phyloP scores from a whole-genome alignment of 2,113 vertebrate genomes.

The Mustela lutreola region DNA sequence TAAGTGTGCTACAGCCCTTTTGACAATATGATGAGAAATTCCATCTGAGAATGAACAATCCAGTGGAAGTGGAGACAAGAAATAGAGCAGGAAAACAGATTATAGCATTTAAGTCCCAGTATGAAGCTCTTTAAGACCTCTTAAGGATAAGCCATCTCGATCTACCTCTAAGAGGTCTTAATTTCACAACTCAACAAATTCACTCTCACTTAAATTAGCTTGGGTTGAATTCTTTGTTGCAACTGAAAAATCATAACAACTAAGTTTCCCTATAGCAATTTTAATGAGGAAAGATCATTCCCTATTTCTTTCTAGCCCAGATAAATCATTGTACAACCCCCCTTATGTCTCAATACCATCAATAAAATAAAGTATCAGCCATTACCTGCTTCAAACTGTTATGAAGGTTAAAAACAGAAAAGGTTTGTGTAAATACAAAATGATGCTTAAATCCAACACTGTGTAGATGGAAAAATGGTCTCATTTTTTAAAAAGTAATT shows the following conservation, averaged over 20 bases:
- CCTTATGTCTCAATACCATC: background rate
- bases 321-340: background rate
- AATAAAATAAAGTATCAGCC: slow-evolving; percentile 13
- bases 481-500: slow-evolving; percentile 23
- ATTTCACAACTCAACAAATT: slow-evolving; percentile 31
- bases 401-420: background rate
- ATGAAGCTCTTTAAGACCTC: background rate
- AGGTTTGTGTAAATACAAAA: background rate
- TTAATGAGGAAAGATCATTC: slow-evolving; percentile 36
- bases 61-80: background rate
- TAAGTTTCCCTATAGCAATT: slow-evolving; percentile 29
- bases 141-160: background rate
- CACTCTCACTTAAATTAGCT: slow-evolving; percentile 9
- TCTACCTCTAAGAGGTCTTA: background rate
- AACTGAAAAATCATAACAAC: slow-evolving; percentile 25
- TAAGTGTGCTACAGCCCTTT: background rate
- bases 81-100: background rate
- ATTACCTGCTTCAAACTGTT: slow-evolving; percentile 35
- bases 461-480: background rate
- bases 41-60: background rate
- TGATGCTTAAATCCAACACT: slow-evolving; percentile 34
- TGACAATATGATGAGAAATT: background rate
- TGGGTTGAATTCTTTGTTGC: background rate
- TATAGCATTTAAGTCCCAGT: background rate
- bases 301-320: slow-evolving; percentile 3